phyloP scores from a whole-genome alignment of 2,888 invertebrate species.

The Liopterus haemorrhoidalis region DNA sequence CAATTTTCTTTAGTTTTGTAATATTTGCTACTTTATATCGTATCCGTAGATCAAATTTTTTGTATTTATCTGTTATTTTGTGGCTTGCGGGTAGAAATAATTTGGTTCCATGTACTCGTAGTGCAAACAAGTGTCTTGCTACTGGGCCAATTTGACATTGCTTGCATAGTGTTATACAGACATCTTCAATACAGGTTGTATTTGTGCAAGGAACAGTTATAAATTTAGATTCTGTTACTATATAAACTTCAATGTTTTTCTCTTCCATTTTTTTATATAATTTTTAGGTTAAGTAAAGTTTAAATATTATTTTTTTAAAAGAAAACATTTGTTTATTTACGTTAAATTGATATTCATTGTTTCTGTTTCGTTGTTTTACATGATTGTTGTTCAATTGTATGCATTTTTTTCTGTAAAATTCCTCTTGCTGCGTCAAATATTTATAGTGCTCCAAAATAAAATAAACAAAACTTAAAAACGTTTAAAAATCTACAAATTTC shows the following conservation, averaged over 20 bases:
- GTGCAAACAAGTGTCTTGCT: constrained; percentile 70
- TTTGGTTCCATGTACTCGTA: constrained; percentile 59
- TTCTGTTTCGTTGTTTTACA: too few relatives aligned
- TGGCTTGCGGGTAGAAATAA: constrained; percentile 67
- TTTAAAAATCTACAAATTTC: too few relatives aligned
- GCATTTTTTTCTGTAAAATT: too few relatives aligned
- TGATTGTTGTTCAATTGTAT: too few relatives aligned
- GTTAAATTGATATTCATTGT: too few relatives aligned
- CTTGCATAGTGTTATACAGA: constrained; percentile 66
- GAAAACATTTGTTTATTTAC: neutral
- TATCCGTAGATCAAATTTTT: constrained; percentile 66
- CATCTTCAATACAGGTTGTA: constrained; percentile 58
- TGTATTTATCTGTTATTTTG: constrained; percentile 45
- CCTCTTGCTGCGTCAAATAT: too few relatives aligned
- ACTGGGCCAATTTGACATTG: constrained; percentile 68
- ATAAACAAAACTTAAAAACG: too few relatives aligned
- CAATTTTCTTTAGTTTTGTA: constrained; percentile 58
- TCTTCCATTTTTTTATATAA: constrained; percentile 28
- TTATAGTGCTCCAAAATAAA: too few relatives aligned
- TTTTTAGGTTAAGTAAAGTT: neutral
- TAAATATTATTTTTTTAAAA: constrained; percentile 1
- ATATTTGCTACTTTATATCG: constrained; percentile 69
- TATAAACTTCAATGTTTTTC: constrained; percentile 22
- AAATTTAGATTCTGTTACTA: constrained; percentile 29
- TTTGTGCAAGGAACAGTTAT: constrained; percentile 29